Evolutionary conservation across 2,797 vertebrate species (phyloP).

Genomic region (Gallinago nigripennis): DNA sequence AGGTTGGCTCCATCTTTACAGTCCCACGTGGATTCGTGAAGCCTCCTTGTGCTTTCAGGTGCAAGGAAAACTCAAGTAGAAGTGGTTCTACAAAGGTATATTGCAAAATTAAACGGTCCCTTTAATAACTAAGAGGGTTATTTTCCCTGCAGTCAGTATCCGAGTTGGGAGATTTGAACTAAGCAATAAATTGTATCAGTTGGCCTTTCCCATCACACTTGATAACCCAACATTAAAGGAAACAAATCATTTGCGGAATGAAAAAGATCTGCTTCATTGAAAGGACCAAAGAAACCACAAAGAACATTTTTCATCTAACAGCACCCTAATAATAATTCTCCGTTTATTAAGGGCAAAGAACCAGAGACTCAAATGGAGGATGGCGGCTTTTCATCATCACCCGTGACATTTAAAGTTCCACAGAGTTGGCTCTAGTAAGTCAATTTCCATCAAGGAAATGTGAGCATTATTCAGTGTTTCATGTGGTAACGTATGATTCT

Average conservation of each 20-base stretch:
- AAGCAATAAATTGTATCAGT: background rate
- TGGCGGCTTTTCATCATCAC: background rate
- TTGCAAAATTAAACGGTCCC: background rate
- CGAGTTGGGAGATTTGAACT: background rate
- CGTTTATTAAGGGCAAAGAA: background rate
- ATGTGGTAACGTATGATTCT: background rate
- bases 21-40: background rate
- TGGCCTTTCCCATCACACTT: background rate
- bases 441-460: background rate
- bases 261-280: background rate
- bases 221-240: background rate
- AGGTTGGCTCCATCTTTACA: background rate
- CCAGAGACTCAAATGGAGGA: background rate
- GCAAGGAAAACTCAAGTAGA: background rate
- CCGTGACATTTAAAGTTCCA: background rate
- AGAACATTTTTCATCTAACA: background rate
- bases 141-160: background rate
- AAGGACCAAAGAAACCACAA: background rate
- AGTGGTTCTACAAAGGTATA: background rate
- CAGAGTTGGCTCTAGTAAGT: background rate
- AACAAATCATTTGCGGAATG: background rate
- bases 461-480: background rate
- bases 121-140: background rate
- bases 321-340: background rate
- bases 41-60: background rate